Percentiles rank a stretch among this genome's conserved stretches.
These are phyloP conservation scores for Somateria mollissima DNA, from an alignment of 2,797 vertebrate species.

Conservation along the genomic window DNA sequence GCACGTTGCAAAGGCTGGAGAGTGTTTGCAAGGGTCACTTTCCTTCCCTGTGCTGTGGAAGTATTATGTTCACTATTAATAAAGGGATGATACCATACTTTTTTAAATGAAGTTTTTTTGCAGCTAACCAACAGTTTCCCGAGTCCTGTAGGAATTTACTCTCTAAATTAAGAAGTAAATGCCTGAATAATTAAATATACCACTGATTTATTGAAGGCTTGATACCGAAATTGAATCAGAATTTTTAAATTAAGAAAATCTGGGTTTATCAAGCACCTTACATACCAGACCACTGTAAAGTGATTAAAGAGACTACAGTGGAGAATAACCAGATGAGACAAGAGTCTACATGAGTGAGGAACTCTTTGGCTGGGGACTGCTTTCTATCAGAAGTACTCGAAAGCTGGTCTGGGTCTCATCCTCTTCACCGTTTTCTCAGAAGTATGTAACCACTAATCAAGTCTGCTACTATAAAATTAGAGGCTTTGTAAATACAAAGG, in stretches of 20 bases:
- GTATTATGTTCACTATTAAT: background rate
- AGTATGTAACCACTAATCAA: background rate
- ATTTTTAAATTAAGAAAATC: background rate
- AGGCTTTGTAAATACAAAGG: background rate
- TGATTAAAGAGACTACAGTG: background rate
- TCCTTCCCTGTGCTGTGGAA: background rate
- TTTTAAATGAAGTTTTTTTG: background rate
- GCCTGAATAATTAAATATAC: background rate
- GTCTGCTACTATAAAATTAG: background rate
- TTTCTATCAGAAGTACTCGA: background rate
- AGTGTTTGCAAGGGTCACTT: background rate
- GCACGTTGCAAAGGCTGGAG: background rate
- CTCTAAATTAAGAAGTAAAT: background rate
- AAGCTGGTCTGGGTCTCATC: background rate
- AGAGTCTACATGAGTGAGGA: background rate
- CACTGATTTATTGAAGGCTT: background rate
- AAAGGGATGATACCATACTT: background rate
- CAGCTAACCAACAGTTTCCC: background rate
- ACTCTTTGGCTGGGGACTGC: background rate
- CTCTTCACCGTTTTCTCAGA: background rate
- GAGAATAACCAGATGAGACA: background rate
- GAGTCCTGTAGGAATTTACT: background rate
- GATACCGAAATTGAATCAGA: background rate
- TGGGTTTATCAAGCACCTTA: background rate
- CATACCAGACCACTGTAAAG: background rate